These are phyloP conservation scores for Artibeus lituratus DNA, from an alignment of 2,797 vertebrate species.

Conservation along the genomic window DNA sequence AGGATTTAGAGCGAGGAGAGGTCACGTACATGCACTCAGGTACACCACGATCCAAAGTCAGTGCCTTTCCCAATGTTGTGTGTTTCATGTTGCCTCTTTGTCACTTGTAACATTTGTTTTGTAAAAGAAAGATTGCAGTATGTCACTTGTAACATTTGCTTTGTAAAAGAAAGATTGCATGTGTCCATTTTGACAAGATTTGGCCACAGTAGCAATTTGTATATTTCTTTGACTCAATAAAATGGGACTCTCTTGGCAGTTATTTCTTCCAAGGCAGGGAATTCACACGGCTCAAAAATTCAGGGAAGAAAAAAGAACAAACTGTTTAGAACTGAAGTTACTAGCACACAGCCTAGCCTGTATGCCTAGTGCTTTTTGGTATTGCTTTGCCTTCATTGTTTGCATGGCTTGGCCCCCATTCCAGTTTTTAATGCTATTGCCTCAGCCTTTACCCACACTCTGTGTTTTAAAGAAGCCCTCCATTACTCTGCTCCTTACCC, in stretches of 20 bases:
- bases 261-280: neutral
- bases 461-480: neutral
- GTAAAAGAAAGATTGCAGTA: neutral
- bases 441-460: neutral
- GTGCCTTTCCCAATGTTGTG: neutral
- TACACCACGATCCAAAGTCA: neutral
- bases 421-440: neutral
- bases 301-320: neutral
- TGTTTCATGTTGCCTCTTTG: neutral
- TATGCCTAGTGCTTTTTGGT: neutral
- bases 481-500: neutral
- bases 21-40: neutral
- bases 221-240: neutral
- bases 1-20: neutral
- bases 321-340: neutral
- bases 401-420: neutral
- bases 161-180: neutral
- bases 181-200: constrained; percentile 13
- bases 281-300: neutral
- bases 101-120: neutral
- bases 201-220: neutral
- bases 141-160: neutral
- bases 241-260: neutral
- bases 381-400: neutral
- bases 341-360: neutral